Evolutionary conservation across 2,797 vertebrate genomes (phyloP).

Genomic region (Sebastes cheni): DNA sequence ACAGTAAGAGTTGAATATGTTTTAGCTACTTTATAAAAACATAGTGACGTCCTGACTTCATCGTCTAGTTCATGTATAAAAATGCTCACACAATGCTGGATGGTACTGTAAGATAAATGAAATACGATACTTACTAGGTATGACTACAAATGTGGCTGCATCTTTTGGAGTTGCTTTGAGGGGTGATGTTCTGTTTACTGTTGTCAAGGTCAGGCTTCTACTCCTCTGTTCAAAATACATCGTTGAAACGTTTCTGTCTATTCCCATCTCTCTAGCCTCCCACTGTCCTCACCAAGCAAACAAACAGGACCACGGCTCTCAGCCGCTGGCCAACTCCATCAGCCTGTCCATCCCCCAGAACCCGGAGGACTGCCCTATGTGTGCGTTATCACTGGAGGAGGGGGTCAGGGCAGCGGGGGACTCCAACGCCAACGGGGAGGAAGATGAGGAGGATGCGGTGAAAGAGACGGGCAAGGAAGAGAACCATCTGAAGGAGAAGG

Average conservation of each 20-base stretch:
- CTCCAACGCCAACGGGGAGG: constrained; percentile 54
- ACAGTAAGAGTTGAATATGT: background rate
- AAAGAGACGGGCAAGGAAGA: constrained; percentile 77
- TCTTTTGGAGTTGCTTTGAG: background rate
- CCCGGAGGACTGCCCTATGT: constrained; percentile 85
- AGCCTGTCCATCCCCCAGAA: constrained; percentile 85
- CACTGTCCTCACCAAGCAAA: constrained; percentile 85
- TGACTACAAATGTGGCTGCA: background rate
- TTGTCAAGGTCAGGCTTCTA: background rate
- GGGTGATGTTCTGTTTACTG: background rate
- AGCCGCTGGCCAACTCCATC: constrained; percentile 82
- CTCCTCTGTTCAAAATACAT: background rate
- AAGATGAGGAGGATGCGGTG: constrained; percentile 70
- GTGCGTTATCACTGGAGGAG: constrained; percentile 73
- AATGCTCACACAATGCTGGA: background rate
- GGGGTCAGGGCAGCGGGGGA: constrained; percentile 60
- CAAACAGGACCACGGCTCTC: constrained; percentile 80
- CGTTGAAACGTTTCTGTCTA: background rate
- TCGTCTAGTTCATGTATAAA: background rate
- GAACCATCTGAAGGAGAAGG: constrained; percentile 73
- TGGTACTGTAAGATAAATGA: background rate
- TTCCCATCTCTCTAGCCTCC: constrained; percentile 65
- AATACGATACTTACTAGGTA: background rate
- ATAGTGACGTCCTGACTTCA: background rate
- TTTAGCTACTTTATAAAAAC: background rate